Percentiles rank a stretch among this genome's conserved stretches.
Conservation (phyloP, 2,888 invertebrate species). For the Lysandra coridon region DNA sequence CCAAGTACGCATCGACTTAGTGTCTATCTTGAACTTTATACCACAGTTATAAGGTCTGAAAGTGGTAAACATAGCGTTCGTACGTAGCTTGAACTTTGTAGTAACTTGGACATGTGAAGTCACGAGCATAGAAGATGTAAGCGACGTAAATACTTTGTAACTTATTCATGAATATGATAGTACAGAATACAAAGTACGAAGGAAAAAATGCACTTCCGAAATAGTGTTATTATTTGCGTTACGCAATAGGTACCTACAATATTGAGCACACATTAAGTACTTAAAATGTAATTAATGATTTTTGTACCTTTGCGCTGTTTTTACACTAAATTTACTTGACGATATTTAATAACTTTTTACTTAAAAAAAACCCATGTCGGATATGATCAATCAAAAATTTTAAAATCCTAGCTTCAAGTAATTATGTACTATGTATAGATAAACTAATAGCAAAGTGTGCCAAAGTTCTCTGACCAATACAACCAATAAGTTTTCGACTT, state of each 20-base stretch:
- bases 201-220: background rate
- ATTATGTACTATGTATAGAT: background rate
- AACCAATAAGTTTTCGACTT: background rate
- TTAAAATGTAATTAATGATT: too few relatives aligned
- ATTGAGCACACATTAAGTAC: too few relatives aligned
- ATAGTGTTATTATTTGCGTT: background rate
- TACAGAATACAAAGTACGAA: background rate
- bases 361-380: too few relatives aligned
- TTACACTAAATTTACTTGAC: too few relatives aligned
- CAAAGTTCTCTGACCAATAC: slow-evolving; percentile 4
- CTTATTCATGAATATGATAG: background rate
- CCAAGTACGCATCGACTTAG: background rate
- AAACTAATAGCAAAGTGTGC: background rate
- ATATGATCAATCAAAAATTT: too few relatives aligned
- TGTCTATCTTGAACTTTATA: background rate
- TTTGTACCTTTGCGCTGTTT: too few relatives aligned
- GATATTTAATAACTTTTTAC: too few relatives aligned
- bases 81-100: background rate
- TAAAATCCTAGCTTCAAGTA: too few relatives aligned
- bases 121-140: background rate
- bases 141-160: slow-evolving; percentile 6
- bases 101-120: background rate
- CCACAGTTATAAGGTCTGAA: background rate
- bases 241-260: background rate
- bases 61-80: background rate